Evolutionary conservation across 1,140 invertebrate species (phyloP).

Genomic region (Pseudomyrmex dendroicus): DNA sequence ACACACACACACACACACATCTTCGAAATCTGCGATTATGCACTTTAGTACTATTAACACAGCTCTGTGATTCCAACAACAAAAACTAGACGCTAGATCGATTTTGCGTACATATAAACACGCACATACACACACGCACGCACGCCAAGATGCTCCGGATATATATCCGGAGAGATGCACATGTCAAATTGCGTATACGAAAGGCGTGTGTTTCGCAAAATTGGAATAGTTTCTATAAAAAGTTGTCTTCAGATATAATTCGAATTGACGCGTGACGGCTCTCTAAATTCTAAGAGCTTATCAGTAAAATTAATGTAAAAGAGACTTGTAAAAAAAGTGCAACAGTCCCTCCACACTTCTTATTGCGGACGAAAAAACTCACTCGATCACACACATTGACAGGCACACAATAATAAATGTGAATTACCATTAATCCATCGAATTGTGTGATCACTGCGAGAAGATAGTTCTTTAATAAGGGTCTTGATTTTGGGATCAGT

Average conservation of each 20-base stretch:
- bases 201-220: too few species aligned
- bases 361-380: background rate
- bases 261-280: too few species aligned
- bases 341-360: background rate
- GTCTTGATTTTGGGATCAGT: too few species aligned
- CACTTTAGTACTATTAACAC: slow-evolving; percentile 57
- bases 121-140: slow-evolving; percentile 16
- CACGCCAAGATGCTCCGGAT: background rate
- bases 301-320: background rate
- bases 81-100: slow-evolving; percentile 53
- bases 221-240: too few species aligned
- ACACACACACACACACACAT: background rate
- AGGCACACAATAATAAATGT: too few species aligned
- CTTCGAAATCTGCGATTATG: slow-evolving; percentile 42
- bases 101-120: slow-evolving; percentile 28
- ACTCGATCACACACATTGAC: too few species aligned
- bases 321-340: background rate
- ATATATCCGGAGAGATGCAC: too few species aligned
- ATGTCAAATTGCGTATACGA: too few species aligned
- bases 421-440: too few species aligned
- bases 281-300: background rate
- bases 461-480: too few species aligned
- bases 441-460: too few species aligned
- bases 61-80: slow-evolving; percentile 46
- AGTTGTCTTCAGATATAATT: too few species aligned